Evolutionary conservation across 1,140 invertebrate species (phyloP).

Genomic region (Ceratina japonica): DNA sequence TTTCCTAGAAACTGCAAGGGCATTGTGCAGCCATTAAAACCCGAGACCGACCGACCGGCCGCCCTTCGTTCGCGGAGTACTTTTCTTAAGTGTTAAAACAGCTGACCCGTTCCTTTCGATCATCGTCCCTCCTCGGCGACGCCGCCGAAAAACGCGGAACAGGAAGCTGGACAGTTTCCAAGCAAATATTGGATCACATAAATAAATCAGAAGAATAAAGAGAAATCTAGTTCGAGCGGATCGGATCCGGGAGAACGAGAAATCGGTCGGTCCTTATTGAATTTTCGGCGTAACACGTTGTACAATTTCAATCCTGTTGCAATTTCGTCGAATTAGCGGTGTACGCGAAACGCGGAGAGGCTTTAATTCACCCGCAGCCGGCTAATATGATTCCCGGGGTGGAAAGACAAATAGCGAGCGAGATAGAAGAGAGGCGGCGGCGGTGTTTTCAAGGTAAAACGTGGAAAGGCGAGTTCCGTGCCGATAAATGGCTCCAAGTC

Average conservation of each 20-base stretch:
- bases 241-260: too few relatives aligned
- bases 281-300: too few relatives aligned
- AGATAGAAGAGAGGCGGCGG: conserved; percentile 30
- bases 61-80: background rate
- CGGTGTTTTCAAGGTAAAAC: conserved; percentile 21
- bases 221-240: too few relatives aligned
- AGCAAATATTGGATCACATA: too few relatives aligned
- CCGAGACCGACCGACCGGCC: background rate
- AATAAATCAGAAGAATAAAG: too few relatives aligned
- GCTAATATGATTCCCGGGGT: conserved; percentile 17
- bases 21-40: conserved; percentile 34
- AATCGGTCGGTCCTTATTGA: too few relatives aligned
- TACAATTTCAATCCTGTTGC: too few relatives aligned
- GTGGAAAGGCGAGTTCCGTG: conserved; percentile 10
- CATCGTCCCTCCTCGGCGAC: background rate
- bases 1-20: conserved; percentile 29
- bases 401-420: conserved; percentile 45
- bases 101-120: conserved; percentile 9
- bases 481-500: conserved; percentile 50
- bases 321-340: background rate
- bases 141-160: background rate
- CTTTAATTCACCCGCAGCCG: background rate
- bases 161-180: background rate
- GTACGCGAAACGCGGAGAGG: background rate
- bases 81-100: conserved; percentile 5